These are phyloP conservation scores for Myripristis murdjan DNA, from an alignment of 2,797 vertebrate species.

Conservation along the genomic window DNA sequence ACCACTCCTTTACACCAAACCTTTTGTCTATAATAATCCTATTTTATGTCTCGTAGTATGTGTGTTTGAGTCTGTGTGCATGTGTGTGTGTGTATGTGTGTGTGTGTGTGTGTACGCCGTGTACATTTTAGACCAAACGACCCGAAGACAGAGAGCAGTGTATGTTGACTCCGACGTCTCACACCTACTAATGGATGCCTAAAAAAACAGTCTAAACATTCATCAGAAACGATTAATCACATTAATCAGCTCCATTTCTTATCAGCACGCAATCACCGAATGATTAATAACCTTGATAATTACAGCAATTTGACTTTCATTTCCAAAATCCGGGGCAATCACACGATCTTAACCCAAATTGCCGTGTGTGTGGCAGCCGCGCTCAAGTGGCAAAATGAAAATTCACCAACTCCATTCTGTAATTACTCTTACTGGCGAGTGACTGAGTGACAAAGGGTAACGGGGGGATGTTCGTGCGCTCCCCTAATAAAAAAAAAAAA, in stretches of 20 bases:
- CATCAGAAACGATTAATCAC: constrained; percentile 3
- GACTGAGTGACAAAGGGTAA: constrained; percentile 54
- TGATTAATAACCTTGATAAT: constrained; percentile 40
- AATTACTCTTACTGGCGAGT: constrained; percentile 49
- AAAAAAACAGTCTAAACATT: constrained; percentile 9
- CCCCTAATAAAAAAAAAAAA: constrained; percentile 44
- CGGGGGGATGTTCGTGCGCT: constrained; percentile 25
- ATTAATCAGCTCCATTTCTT: constrained; percentile 12
- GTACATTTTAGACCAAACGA: constrained; percentile 5
- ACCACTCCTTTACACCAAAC: no score
- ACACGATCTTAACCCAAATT: constrained; percentile 20
- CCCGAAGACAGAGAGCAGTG: not conserved
- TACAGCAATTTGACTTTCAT: constrained; percentile 40
- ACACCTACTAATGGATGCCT: not conserved
- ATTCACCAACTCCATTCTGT: constrained; percentile 34
- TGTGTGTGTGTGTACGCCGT: not conserved
- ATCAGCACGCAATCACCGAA: constrained; percentile 28
- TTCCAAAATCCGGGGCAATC: constrained; percentile 24
- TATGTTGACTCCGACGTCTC: not conserved
- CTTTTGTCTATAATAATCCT: no score
- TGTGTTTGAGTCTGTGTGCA: no score
- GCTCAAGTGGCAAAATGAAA: constrained; percentile 40
- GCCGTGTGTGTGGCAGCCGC: not conserved
- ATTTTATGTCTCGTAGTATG: no score
- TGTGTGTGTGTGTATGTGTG: not conserved